Evolutionary conservation across 2,797 vertebrate species (phyloP), one percentile per base, ranked within the genome.

Genomic region (Pseudomugil gertrudae): DNA sequence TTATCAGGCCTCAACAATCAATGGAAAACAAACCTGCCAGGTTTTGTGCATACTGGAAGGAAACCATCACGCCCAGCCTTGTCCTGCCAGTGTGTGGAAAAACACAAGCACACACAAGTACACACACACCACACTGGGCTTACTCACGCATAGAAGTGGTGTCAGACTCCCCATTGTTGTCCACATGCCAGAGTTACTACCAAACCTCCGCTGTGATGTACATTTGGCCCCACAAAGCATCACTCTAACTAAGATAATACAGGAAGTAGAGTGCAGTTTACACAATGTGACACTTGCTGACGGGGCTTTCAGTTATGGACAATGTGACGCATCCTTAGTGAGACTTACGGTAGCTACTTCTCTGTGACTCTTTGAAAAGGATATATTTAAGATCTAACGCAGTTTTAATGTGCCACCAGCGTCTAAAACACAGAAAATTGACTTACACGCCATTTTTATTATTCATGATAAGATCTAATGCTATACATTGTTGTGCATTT

Each of bases 71-170:
- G 15, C 9, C n/a, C 15, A 57, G 21, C 36, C 26, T 67, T 3
- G 54, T n/a, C 11, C 10, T 51, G 30, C 9, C 29, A 52, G 15
- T 30, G 13, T 36, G 10, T 40, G 72, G 51, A 33, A 64, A 68
- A 36, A 54, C 17, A 60, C 48, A 65, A 50, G 55, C 71, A 78
- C 45, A 63, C 54, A 52, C 51, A 30, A 26, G 48, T 4, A 58
- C 60, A 80, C 68, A 74, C 61, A 67, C 43, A 67, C 61, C 81
- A 77, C 38, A 65, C 82, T 90, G 88, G 29, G 76, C 78, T 78
- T 64, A 79, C 77, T 87, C 83, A 81, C 52, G 55, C 79, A 76
- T 81, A 67, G 72, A 86, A 84, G 77, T 80, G 81, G 81, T 70
- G 83, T 83, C 69, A 80, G 81, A 70, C 75, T 78, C 64, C 89